Evolutionary conservation across 2,113 vertebrate species (phyloP), one percentile per base, ranked within the genome.

Genomic region (Nanorana parkeri): DNA sequence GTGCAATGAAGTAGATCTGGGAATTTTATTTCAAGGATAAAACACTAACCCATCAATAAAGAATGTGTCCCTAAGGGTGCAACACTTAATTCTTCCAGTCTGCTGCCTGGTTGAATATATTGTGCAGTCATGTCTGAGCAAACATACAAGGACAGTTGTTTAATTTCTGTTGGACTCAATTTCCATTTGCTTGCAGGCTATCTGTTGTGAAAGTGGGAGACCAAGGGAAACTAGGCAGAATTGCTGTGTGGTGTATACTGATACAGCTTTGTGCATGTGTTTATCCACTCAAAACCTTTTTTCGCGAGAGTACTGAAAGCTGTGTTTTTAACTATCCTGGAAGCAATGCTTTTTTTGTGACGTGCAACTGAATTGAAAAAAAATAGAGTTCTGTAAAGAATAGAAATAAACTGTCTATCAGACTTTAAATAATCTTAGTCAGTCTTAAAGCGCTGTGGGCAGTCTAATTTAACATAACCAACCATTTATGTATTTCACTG

Each of bases 121-220:
- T 79, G 65, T 80, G 67, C 55, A 58, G 55, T 80, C 36, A 79
- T 74, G 55, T 60, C 29, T 60, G 26, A 60, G 66, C 55, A 80
- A 68, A 80, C 32, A 24, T 69, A 61, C 54, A 47, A 60, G 28
- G 66, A 52, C 66, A 71, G 67, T 69, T 61, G 21, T 80, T 80
- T 80, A 3, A 51, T 61, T 51, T 52, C 67, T 80, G 23, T 61
- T 63, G 67, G 55, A 21, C 23, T 80, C 67, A 26, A 41, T 79
- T 71, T 63, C 67, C 24, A 17, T 36, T 26, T 80, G 78, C 55
- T 71, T 80, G 67, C 55, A 80, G 66, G 78, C 67, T 63, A 71
- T 63, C 32, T 71, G 32, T 16, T 80, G 55, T 61, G 11, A 60
- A 51, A 29, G 56, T 58, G 15, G 54, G n/a, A 60, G n/a, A 21